phyloP scores from a whole-genome alignment of 2,113 vertebrate genomes.

The Oenanthe melanoleuca region DNA sequence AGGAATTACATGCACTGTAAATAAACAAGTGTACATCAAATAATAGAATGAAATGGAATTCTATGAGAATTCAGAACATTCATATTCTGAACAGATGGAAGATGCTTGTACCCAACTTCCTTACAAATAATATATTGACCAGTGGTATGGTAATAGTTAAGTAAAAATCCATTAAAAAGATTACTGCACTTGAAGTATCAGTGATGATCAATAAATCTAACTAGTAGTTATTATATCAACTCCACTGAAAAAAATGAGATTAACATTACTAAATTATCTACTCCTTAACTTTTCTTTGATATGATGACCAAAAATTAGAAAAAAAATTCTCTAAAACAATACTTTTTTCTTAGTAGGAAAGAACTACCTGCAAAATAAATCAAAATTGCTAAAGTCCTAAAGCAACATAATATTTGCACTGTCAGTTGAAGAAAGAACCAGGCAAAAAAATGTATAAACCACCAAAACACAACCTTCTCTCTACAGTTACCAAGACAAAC shows the following conservation, averaged over 20 bases:
- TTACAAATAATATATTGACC: background rate
- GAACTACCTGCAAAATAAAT: background rate
- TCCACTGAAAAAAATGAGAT: background rate
- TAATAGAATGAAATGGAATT: background rate
- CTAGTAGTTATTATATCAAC: background rate
- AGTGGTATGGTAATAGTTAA: background rate
- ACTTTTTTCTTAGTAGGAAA: background rate
- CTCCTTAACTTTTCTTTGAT: background rate
- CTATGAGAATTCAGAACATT: background rate
- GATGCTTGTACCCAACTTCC: background rate
- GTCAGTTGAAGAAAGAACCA: background rate
- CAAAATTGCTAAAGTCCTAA: background rate
- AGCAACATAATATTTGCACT: background rate
- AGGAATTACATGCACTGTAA: background rate
- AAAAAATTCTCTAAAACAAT: background rate
- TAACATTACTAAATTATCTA: background rate
- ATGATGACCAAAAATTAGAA: background rate
- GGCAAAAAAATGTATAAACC: background rate
- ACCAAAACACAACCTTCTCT: background rate
- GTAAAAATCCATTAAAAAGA: conserved; percentile 34
- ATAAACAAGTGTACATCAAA: background rate
- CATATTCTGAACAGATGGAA: background rate
- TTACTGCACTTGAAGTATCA: conserved; percentile 42
- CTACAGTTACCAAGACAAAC: background rate
- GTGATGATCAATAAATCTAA: background rate